phyloP scores from a whole-genome alignment of 2,797 vertebrate genomes.

The Poecilia gillii region DNA sequence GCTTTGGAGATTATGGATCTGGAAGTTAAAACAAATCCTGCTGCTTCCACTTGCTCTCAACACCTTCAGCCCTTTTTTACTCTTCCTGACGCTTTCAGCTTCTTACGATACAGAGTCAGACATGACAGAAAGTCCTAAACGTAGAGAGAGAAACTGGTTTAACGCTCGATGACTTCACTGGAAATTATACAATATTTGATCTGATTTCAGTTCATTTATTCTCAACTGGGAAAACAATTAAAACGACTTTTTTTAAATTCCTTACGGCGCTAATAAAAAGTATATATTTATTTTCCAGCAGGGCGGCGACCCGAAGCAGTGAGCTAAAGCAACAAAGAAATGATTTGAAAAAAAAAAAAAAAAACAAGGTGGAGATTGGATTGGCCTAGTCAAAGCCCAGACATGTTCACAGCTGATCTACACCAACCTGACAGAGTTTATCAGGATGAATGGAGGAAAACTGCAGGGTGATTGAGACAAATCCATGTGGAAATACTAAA shows the following conservation, averaged over 20 bases:
- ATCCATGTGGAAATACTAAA: neutral
- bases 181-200: neutral
- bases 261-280: neutral
- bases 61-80: neutral
- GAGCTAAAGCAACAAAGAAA: no score
- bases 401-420: neutral
- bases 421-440: no score
- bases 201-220: neutral
- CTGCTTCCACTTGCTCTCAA: neutral
- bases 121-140: neutral
- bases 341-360: neutral
- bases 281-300: neutral
- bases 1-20: slow-evolving; percentile 4
- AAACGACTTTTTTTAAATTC: neutral
- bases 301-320: no score
- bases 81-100: neutral
- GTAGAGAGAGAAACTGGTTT: neutral
- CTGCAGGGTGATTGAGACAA: neutral
- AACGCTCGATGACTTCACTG: neutral
- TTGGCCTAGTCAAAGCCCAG: neutral
- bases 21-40: neutral
- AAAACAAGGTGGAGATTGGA: no score
- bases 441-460: no score
- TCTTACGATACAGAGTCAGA: neutral
- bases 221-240: neutral